Conservation (phyloP, 1,140 invertebrate species). For the Brachionus sp. region DNA sequence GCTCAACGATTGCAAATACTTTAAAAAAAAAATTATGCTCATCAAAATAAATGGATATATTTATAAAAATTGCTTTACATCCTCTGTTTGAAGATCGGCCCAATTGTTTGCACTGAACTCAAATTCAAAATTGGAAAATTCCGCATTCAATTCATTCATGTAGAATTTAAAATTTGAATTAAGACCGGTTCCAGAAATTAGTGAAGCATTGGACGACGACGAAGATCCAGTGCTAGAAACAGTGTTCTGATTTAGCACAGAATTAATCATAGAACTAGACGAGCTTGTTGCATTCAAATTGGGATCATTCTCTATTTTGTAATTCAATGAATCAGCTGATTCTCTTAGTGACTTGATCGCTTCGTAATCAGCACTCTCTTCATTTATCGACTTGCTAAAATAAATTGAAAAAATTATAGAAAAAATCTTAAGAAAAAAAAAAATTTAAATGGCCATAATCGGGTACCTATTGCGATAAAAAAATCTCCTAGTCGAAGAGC, state of each 20-base stretch:
- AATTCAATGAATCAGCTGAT: conserved; percentile 13
- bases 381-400: conserved; percentile 45
- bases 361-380: conserved; percentile 41
- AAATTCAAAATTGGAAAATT: conserved; percentile 4
- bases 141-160: conserved; percentile 15
- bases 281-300: conserved; percentile 1
- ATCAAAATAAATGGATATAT: background rate
- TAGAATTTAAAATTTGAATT: conserved; percentile 32
- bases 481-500: background rate
- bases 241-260: background rate
- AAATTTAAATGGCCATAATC: background rate
- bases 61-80: background rate
- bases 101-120: conserved; percentile 41
- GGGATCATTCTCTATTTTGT: background rate
- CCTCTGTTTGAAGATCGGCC: conserved; percentile 25
- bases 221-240: background rate
- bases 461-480: conserved; percentile 33
- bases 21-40: background rate
- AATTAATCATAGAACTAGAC: background rate
- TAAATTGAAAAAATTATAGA: background rate
- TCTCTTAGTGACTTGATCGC: conserved; percentile 13
- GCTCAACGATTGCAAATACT: conserved; percentile 16
- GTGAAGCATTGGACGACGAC: background rate
- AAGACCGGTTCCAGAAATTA: conserved; percentile 2
- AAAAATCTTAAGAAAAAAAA: background rate